Base-by-base conservation (phyloP, 2,888 invertebrate species). In the Eupithecia dodoneata region DNA sequence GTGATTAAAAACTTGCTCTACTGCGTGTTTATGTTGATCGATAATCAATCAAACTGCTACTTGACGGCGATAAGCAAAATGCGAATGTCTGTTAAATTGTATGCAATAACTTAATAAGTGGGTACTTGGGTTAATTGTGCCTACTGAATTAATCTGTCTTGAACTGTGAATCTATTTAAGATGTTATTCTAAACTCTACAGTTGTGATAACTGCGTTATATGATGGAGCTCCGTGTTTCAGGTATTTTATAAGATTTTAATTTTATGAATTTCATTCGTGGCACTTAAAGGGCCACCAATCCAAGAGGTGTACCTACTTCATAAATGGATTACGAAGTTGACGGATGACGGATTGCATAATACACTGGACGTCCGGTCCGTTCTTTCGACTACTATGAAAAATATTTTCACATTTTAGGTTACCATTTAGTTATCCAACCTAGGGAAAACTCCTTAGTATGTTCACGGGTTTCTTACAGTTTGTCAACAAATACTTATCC, bases 61-160 rank as follows among this genome's bases (percentile, higher is more conserved):
- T 82, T 80, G 84, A 81, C 79, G 71, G 67, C 80, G 84, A 83
- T 83, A 84, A 82, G 82, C 79, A 77, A 82, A 81, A 81, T 83
- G 83, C 82, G 82, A 80, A 76, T 80, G 78, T 74, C 82, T 82
- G 81, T 69, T 79, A 73, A 75, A 72, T 77, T 79, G 75, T 77
- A 79, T 79, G 76, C 77, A 81, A 76, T 76, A 77, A 75, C 79
- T 79, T 80, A 79, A 80, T 80, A 80, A 4, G 70, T 70, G n/a
- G 18, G 18, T 59, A 63, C 59, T 59, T 59, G 52, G 71, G 65
- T 52, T 74, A 67, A 76, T 67, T 70, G 49, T 76, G 49, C 66
- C 41, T 72, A 45, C 44, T 69, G 52, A 66, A 73, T 73, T 41
- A 59, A 76, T 52, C 63, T 63, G 63, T 10, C 10, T 2, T 41